Percentiles rank a stretch among this genome's conserved stretches.
Conservation (phyloP, 2,888 invertebrate genomes). For the Calameuta filiformis region DNA sequence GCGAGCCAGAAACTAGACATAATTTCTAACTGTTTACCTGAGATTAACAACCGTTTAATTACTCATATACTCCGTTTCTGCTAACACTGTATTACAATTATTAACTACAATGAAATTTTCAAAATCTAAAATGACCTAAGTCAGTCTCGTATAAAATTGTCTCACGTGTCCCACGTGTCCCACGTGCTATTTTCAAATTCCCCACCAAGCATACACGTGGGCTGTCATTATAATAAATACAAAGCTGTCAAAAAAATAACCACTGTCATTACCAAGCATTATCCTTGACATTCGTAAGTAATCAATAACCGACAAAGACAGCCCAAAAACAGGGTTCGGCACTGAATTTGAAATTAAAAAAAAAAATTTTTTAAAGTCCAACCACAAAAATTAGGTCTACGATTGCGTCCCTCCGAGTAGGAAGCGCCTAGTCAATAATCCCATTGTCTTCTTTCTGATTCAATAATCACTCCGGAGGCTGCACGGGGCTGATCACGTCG, state of each 20-base stretch:
- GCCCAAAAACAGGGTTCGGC: no score
- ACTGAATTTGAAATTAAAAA: neutral
- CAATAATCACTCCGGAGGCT: constrained; percentile 4
- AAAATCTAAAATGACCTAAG: no score
- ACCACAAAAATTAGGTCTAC: neutral
- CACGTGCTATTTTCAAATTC: neutral
- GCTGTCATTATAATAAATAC: neutral
- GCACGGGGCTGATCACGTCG: neutral
- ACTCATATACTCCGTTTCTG: no score
- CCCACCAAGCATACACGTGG: neutral
- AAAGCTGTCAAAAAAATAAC: neutral
- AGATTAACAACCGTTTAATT: no score
- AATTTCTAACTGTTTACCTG: no score
- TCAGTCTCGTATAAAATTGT: no score
- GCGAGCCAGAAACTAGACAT: no score
- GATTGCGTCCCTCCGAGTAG: constrained; percentile 17
- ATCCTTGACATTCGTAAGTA: neutral
- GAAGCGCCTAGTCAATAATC: constrained; percentile 20
- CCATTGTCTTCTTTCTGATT: constrained; percentile 20
- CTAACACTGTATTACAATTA: no score
- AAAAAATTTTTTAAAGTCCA: neutral
- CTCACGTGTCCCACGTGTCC: no score
- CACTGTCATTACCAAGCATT: neutral
- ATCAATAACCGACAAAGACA: neutral
- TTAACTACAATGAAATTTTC: no score